Conservation (phyloP, 92 coral and sea anemone species). For the Palythoa grandiflora region DNA sequence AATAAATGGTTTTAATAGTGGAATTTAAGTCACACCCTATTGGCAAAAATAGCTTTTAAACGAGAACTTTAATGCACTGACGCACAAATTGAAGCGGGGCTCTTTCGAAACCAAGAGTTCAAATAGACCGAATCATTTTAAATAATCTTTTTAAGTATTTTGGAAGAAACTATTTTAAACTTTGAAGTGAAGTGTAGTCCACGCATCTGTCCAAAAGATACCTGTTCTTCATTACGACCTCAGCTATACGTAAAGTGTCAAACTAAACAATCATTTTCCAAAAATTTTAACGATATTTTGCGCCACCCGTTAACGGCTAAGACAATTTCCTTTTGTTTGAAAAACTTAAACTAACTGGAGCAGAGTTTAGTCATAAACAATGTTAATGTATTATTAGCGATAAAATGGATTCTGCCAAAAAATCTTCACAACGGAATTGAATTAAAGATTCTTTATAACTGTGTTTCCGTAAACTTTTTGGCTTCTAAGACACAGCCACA, state of each 20-base stretch:
- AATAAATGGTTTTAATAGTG: conserved; percentile 33
- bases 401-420: conserved; percentile 9
- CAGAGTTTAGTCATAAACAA: neutral
- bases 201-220: neutral
- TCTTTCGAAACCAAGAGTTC: conserved; percentile 9
- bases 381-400: neutral
- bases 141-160: conserved; percentile 4
- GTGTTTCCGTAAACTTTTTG: neutral
- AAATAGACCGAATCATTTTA: conserved; percentile 14
- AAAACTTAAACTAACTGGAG: neutral
- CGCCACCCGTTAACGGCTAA: conserved; percentile 17
- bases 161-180: conserved; percentile 9
- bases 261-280: neutral
- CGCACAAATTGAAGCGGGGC: conserved; percentile 2
- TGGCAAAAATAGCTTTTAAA: conserved; percentile 49
- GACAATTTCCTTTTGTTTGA: neutral
- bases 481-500: neutral
- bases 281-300: conserved; percentile 20
- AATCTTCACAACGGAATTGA: neutral
- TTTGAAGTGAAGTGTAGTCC: neutral
- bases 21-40: conserved; percentile 49
- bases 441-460: neutral
- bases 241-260: neutral
- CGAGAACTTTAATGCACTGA: conserved; percentile 45
- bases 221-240: neutral